Base-by-base conservation (phyloP, 2,113 vertebrate genomes). In the Equus przewalskii region DNA sequence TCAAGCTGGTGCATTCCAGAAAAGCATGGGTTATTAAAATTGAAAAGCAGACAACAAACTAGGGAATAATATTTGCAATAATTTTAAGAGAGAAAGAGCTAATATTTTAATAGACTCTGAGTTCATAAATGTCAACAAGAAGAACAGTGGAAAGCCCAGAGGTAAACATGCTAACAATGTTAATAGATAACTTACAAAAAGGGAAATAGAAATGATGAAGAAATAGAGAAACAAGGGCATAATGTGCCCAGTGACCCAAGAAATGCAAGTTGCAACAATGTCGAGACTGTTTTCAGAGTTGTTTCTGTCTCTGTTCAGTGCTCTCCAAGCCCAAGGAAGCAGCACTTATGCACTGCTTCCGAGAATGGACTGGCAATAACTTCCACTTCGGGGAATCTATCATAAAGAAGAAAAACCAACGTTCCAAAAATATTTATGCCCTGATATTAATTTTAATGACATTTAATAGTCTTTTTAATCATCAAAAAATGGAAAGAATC, bases 291-390 rank as follows among this genome's bases (percentile, higher is more conserved):
- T 26, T 65, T 70, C 33, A 33, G 69, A 36, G 12, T 15, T 36
- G 14, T 28, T 33, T 22, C 18, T 4, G 4, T 56, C 9, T 1
- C 44, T 19, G n/a, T 10, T 64, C 0, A 4, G 0, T 19, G 51
- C 16, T 19, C 30, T 69, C 54, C 75, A 84, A 73, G 44, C 1
- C 1, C 18, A 5, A 18, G 0, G 41, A 51, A 60, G 56, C 0
- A 6, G 8, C 12, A 0, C 24, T 26, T 8, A 16, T 5, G 15
- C 0, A 0, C 2, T 11, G 7, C 41, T 65, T 33, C 54, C 6
- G 36, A 41, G 70, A 75, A 8, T 13, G 18, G 15, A 54, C n/a
- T 28, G 16, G 75, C 3, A 9, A 13, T 26, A 0, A 0, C 24
- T 58, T 65, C 49, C 28, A 22, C 46, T 64, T 30, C 0, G 3